Evolutionary conservation across 2,797 vertebrate genomes (phyloP).

Genomic region (Micrastur ruficollis): DNA sequence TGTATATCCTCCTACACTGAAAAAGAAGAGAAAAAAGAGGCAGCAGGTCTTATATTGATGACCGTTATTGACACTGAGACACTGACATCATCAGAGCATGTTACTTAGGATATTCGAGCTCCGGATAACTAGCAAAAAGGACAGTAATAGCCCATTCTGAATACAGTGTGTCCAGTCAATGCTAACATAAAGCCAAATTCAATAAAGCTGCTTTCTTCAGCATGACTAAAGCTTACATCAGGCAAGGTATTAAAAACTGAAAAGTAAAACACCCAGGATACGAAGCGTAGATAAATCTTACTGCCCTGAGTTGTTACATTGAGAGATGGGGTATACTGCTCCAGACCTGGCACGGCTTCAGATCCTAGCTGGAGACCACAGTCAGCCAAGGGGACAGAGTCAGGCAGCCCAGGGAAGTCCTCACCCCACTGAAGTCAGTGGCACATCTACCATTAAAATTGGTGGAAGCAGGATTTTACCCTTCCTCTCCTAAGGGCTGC

Average conservation of each 20-base stretch:
- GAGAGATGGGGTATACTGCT: background rate
- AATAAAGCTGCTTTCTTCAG: constrained; percentile 28
- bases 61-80: background rate
- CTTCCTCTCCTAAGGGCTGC: background rate
- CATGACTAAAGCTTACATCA: constrained; percentile 1
- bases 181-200: constrained; percentile 31
- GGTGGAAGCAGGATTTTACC: background rate
- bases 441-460: background rate
- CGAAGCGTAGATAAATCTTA: background rate
- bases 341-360: background rate
- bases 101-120: background rate
- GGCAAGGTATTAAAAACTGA: background rate
- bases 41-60: background rate
- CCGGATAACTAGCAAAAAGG: background rate
- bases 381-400: background rate
- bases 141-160: background rate
- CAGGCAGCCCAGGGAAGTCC: background rate
- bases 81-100: background rate
- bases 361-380: background rate
- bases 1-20: background rate
- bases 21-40: background rate
- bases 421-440: background rate
- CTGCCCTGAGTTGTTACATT: background rate
- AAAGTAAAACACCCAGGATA: background rate
- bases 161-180: constrained; percentile 5